Conservation (phyloP, 2,113 vertebrate species). For the Ovibos moschatus region DNA sequence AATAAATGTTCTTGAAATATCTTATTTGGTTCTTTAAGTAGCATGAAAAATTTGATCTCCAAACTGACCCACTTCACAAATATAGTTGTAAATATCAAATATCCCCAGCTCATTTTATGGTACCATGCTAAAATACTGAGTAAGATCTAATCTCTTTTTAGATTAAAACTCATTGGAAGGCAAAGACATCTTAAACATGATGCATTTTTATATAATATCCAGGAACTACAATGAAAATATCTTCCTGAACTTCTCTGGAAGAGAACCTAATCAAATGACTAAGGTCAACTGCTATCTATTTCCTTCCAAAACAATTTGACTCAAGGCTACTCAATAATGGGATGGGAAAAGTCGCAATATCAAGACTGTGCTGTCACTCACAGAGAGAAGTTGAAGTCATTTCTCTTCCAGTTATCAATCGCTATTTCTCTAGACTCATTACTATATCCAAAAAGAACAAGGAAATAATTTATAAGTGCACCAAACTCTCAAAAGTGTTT, state of each 20-base stretch:
- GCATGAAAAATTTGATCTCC: neutral
- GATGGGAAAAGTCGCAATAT: neutral
- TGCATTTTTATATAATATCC: neutral
- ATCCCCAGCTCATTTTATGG: neutral
- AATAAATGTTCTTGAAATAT: conserved; percentile 11
- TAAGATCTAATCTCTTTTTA: neutral
- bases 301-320: neutral
- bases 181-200: neutral
- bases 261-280: neutral
- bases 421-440: neutral
- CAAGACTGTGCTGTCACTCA: neutral
- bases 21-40: neutral
- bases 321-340: neutral
- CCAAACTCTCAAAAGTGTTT: neutral
- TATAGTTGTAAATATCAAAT: neutral
- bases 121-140: neutral
- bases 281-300: neutral
- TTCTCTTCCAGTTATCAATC: neutral
- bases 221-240: neutral
- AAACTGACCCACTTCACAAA: neutral
- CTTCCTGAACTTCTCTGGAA: neutral
- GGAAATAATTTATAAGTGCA: neutral
- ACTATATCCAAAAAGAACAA: neutral
- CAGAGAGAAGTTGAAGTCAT: neutral
- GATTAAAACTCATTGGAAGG: neutral